Evolutionary conservation across 2,888 invertebrate species (phyloP), one percentile per base, ranked within the genome.

Genomic region (Embidobia sp.): DNA sequence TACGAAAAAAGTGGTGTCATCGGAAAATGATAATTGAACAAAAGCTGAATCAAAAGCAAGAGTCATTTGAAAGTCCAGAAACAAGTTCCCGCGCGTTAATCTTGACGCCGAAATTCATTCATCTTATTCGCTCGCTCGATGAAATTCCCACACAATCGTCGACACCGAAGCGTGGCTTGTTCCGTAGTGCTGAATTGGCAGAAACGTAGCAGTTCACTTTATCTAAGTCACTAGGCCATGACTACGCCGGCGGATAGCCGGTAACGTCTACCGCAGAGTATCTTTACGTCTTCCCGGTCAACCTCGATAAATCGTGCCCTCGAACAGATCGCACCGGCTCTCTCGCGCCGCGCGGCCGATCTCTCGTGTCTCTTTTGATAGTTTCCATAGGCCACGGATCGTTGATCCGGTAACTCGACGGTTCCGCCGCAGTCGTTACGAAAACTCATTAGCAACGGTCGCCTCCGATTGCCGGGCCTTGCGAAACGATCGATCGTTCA

Each of bases 191-290:
- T 76, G 76, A 76, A 76, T 70, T 55, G 64, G 70, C 64, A 53
- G 51, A 42, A 66, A 55, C 37, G 48, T 33, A 35, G 55, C 63
- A 55, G 61, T 55, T 22, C 61, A 40, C 59, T 72, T 77, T 61
- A 77, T 72, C 49, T 61, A 55, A 77, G 77, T 72, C 77, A 77
- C 77, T 77, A 77, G 77, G 77, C 72, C 77, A 76, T 59, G 64
- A 76, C 64, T 70, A 37, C 57, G 63, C 59, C 53, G 44, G 59
- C 59, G 66, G 61, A 53, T 46, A 51, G 42, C 27, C 66, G 46
- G 19, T 29, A 22, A 40, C 37, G 59, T 69, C 55, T 61, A 26
- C 57, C 40, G 46, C 29, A 40, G 49, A 40, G 63, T 37, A 77
- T 67, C 67, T 63, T 77, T 72, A 70, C 55, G 49, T 57, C 67